Evolutionary conservation across 2,888 invertebrate species (phyloP), one percentile per base, ranked within the genome.

Genomic region (Pyrgus malvae): DNA sequence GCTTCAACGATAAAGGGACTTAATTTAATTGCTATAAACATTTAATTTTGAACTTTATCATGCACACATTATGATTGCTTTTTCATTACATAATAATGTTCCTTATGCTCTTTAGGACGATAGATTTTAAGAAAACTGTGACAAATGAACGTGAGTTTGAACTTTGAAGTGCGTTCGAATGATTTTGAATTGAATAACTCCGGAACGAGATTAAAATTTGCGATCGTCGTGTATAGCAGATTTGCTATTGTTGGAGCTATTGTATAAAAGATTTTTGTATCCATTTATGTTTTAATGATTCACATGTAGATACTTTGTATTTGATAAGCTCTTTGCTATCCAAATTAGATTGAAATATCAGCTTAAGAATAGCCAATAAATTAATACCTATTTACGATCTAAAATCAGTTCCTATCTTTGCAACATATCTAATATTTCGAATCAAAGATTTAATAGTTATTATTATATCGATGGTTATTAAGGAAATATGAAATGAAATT

Each of bases 71-170:
- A 65, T 11, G 45, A 56, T 60, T 33, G 16, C n/a, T 37, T 61
- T 60, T 56, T 14, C 1, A 38, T 49, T 50, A 21, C 40, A 29
- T 11, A 5, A 8, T 27, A 0, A 7, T 8, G 6, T 1, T 0
- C 38, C 6, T 19, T 68, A 45, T 3, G 53, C 8, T 56, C 19
- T 49, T 64, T 53, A 38, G 25, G 2, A 23, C 12, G 35, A 7
- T 2, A 2, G 19, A 44, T 38, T 44, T 50, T 45, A 58, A 68
- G 73, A 70, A 74, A 80, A 77, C 80, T 80, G 79, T 81, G 80
- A 83, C 81, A 80, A 83, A 83, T 82, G 78, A 78, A 76, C 74
- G 77, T 78, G 77, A 76, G 78, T 80, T 75, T 72, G 76, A 78
- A 78, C 74, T 77, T 76, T 74, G 76, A 72, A 74, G 67, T 65